Percentiles rank a stretch among this genome's conserved stretches.
Conservation (phyloP, 1,140 invertebrate genomes). For the Neuroterus valhalla region DNA sequence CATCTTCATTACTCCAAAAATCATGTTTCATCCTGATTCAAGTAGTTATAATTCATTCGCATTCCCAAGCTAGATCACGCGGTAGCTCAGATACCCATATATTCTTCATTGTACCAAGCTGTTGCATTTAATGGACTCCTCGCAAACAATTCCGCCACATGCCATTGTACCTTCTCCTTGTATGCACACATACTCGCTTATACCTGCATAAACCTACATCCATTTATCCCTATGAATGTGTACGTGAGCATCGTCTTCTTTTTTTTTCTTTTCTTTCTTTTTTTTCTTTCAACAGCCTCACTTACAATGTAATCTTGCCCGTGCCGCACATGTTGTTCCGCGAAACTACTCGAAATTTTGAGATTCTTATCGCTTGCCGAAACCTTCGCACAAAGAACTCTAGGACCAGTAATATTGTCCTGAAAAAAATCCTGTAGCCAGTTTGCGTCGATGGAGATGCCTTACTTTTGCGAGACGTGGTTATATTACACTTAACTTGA, state of each 20-base stretch:
- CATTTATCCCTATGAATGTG: background rate
- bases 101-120: slow-evolving; percentile 42
- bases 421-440: background rate
- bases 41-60: slow-evolving; percentile 58
- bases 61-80: slow-evolving; percentile 53
- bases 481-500: too few species aligned
- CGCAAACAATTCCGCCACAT: slow-evolving; percentile 52
- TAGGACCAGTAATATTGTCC: background rate
- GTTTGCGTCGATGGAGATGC: background rate
- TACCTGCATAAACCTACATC: background rate
- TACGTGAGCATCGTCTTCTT: background rate
- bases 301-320: background rate
- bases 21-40: slow-evolving; percentile 38
- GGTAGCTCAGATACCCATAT: slow-evolving; percentile 26
- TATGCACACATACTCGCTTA: background rate
- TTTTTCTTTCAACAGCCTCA: background rate
- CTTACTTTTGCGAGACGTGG: too few species aligned
- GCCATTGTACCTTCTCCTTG: slow-evolving; percentile 28
- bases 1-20: slow-evolving; percentile 11
- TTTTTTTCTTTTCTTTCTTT: too few species aligned
- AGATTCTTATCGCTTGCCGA: slow-evolving; percentile 37
- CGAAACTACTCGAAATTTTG: slow-evolving; percentile 31
- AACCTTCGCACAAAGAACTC: background rate
- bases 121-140: slow-evolving; percentile 58
- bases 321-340: background rate